phyloP scores from a whole-genome alignment of 2,113 vertebrate genomes.

The Vulpes vulpes region DNA sequence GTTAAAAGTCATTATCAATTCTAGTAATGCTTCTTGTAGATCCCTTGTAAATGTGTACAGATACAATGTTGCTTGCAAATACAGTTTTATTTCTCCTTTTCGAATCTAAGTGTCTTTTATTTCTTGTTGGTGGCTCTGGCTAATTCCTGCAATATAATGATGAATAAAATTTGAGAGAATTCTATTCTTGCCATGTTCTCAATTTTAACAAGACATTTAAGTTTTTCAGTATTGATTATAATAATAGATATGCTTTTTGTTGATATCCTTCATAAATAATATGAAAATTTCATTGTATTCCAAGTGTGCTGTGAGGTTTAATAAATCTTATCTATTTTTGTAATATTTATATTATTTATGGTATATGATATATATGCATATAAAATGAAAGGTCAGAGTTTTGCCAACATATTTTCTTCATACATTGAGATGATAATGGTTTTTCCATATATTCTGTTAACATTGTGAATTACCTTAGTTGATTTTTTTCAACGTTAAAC shows the following conservation, averaged over 20 bases:
- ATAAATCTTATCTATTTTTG: background rate
- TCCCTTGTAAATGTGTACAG: background rate
- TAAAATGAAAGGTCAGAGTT: background rate
- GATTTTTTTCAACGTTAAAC: background rate
- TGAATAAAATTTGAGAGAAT: background rate
- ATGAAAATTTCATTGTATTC: background rate
- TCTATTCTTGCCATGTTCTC: background rate
- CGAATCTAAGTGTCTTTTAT: background rate
- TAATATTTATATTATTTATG: background rate
- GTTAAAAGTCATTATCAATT: background rate
- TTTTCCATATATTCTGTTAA: background rate
- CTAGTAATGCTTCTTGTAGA: background rate
- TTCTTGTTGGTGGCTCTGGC: background rate
- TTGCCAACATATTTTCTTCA: background rate
- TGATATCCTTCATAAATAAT: background rate
- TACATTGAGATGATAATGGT: background rate
- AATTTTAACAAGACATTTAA: background rate
- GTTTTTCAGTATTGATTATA: background rate
- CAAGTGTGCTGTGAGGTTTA: background rate
- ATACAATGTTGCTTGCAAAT: background rate
- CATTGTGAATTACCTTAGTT: background rate
- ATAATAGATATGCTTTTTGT: background rate
- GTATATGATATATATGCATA: background rate
- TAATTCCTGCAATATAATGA: background rate
- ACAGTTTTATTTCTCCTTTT: background rate